Percentiles rank a stretch among this genome's conserved stretches.
phyloP scores from a whole-genome alignment of 1,140 invertebrate species.

The Drosophila leontia region DNA sequence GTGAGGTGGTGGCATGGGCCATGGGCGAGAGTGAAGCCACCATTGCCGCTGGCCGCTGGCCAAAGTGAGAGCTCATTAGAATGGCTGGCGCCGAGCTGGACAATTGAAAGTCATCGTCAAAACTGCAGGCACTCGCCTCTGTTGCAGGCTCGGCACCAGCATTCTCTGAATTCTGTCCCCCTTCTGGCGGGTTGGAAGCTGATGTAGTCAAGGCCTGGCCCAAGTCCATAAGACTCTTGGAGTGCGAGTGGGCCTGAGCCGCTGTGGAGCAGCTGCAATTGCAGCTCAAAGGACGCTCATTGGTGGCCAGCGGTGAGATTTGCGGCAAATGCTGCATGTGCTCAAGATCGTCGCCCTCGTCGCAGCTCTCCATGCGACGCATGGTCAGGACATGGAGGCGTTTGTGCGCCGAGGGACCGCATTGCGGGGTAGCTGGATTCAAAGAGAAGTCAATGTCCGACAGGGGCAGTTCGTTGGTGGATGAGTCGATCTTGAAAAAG shows the following conservation, averaged over 20 bases:
- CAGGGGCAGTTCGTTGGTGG: constrained; percentile 87
- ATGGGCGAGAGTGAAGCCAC: constrained; percentile 15
- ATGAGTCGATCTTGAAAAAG: constrained; percentile 84
- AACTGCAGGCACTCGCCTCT: constrained; percentile 40
- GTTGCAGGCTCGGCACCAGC: neutral
- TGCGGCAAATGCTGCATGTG: constrained; percentile 56
- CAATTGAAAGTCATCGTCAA: constrained; percentile 70
- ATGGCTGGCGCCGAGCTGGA: constrained; percentile 74
- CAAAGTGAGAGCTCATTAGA: constrained; percentile 65
- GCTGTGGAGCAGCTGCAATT: constrained; percentile 60
- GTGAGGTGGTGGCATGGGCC: constrained; percentile 55
- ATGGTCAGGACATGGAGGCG: constrained; percentile 68
- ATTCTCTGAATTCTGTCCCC: neutral
- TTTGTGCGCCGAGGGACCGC: constrained; percentile 38
- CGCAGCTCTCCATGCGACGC: constrained; percentile 74
- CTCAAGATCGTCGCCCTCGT: constrained; percentile 57
- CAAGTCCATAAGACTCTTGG: constrained; percentile 72
- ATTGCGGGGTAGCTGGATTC: constrained; percentile 71
- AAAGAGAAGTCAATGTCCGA: constrained; percentile 86
- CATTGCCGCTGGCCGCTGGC: constrained; percentile 8
- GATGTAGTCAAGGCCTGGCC: neutral
- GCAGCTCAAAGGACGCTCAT: constrained; percentile 85
- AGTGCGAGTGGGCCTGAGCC: constrained; percentile 58
- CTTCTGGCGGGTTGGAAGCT: neutral
- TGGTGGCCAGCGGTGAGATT: constrained; percentile 84